These are phyloP conservation scores for Aramus guarauna DNA, from an alignment of 2,113 vertebrate genomes.

Conservation along the genomic window DNA sequence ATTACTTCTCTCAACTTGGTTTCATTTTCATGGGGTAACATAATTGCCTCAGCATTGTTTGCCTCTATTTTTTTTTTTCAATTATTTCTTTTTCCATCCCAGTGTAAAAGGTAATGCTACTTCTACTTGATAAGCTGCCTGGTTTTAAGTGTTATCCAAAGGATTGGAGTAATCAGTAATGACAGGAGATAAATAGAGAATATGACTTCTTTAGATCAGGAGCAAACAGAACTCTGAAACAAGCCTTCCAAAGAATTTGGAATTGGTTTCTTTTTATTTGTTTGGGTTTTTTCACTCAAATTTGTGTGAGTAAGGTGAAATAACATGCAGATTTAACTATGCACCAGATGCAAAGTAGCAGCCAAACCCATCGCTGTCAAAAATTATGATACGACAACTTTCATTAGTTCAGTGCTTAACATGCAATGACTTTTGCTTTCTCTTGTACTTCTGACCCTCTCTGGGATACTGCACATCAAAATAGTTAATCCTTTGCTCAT, in stretches of 20 bases:
- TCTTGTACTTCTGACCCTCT: not conserved
- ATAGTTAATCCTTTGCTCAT: not conserved
- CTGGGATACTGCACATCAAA: not conserved
- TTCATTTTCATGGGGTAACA: constrained; percentile 61
- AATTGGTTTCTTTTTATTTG: not conserved
- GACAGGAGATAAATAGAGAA: not conserved
- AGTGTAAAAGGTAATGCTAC: not conserved
- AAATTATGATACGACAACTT: not conserved
- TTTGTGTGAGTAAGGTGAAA: not conserved
- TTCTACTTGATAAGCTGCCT: constrained; percentile 33
- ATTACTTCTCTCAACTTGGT: constrained; percentile 49
- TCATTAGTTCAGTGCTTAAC: not conserved
- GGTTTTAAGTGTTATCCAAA: constrained; percentile 14
- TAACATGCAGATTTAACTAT: not conserved
- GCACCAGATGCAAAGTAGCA: not conserved
- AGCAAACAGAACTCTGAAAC: not conserved
- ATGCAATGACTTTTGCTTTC: not conserved
- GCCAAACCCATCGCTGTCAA: not conserved
- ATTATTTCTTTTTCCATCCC: not conserved
- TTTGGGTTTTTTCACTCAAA: not conserved
- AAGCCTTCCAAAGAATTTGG: not conserved
- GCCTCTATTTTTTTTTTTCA: not conserved
- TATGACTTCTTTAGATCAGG: not conserved
- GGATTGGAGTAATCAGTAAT: not conserved
- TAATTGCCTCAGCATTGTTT: constrained; percentile 31